Conservation (phyloP, 2,113 vertebrate species). For the Oenanthe melanoleuca region DNA sequence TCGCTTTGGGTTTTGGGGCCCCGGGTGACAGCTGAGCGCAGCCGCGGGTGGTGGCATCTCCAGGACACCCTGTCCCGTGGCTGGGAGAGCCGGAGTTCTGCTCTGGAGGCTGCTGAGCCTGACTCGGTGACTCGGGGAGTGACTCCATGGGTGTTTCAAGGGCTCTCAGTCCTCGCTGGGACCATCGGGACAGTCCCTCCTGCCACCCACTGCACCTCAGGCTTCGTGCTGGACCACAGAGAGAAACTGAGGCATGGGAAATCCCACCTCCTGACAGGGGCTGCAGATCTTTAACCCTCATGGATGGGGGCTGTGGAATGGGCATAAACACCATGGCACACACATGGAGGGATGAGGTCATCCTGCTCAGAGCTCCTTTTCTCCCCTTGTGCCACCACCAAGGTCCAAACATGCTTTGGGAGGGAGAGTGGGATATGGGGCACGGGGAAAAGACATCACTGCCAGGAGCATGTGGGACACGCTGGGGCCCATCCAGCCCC, state of each 20-base stretch:
- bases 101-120: neutral
- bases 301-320: accelerated
- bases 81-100: neutral
- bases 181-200: accelerated
- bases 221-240: accelerated
- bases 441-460: accelerated
- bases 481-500: accelerated
- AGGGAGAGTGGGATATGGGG: accelerated
- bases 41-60: neutral
- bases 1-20: accelerated
- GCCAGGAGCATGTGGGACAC: accelerated
- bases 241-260: neutral
- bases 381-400: neutral
- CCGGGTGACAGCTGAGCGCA: accelerated
- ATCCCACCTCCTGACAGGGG: no score
- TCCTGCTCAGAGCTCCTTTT: neutral
- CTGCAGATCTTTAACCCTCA: neutral
- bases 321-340: accelerated
- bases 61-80: neutral
- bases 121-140: accelerated
- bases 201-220: neutral
- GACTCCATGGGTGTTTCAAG: accelerated
- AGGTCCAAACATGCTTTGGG: accelerated
- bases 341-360: accelerated
- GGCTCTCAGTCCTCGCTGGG: accelerated